These are phyloP conservation scores for Grus americana DNA, from an alignment of 2,113 vertebrate species.

Conservation along the genomic window DNA sequence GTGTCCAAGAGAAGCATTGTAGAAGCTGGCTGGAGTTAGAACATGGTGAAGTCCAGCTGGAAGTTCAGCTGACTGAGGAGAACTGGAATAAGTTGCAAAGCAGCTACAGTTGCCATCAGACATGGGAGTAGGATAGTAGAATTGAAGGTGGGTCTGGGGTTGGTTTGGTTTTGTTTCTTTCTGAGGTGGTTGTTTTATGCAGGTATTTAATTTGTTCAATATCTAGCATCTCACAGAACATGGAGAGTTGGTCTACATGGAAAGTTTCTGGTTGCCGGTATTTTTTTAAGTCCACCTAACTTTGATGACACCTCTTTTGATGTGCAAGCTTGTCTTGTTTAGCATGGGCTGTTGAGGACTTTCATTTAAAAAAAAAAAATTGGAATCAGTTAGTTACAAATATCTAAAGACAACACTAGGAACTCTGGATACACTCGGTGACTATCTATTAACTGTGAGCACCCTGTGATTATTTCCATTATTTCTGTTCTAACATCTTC, in stretches of 20 bases:
- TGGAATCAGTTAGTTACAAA: not conserved
- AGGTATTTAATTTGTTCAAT: not conserved
- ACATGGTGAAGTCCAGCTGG: not conserved
- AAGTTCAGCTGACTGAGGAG: not conserved
- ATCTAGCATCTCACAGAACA: not conserved
- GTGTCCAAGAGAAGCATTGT: not conserved
- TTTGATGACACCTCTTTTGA: not conserved
- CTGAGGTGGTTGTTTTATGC: not conserved
- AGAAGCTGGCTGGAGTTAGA: not conserved
- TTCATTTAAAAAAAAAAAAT: not conserved
- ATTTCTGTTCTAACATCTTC: not conserved
- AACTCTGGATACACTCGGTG: not conserved
- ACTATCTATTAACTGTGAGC: not conserved
- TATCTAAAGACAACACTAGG: not conserved
- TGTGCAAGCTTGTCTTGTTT: not conserved
- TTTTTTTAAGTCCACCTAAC: not conserved
- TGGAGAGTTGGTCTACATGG: not conserved
- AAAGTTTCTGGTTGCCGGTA: not conserved
- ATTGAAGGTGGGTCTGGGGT: not conserved
- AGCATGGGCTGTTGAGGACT: not conserved
- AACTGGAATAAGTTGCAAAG: not conserved
- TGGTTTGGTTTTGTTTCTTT: not conserved
- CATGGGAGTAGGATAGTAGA: not conserved
- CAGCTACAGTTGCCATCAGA: not conserved
- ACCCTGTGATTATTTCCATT: not conserved